Base-by-base conservation (phyloP, 37 sponge, comb jelly and placozoan species). In the Crambe crambe region DNA sequence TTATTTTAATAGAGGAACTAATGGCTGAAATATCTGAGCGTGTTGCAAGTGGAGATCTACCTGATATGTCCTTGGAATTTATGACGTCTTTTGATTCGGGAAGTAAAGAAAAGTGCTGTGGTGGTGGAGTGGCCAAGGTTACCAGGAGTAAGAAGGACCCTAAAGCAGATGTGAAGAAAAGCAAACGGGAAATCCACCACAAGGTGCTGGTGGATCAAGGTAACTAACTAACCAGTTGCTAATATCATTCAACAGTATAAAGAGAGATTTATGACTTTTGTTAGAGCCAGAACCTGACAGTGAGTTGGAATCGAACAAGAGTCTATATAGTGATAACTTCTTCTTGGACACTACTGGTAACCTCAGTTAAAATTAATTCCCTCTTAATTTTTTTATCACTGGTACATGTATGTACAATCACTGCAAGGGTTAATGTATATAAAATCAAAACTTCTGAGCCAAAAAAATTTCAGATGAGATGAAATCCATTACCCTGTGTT, bases 1-100 rank as follows among this genome's bases (percentile, higher is more conserved):
- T 10, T 18, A 39, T 9, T 54, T 6, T 20, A 3, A 31, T 67
- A 84, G 85, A 84, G 56, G 43, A 70, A 21, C 35, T 84, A 12
- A 20, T 84, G 70, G 32, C 31, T 37, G 42, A 70, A 68, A 68
- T 84, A 12, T 25, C 61, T 22, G 77, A 68, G 42, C 34, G 15
- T 20, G 85, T 84, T n/a, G 70, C 26, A 25, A 58, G 35, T 68
- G 85, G 85, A 69, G 77, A 56, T 29, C 60, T 84, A 21, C 77
- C 77, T 42, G 70, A 84, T 84, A 70, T 57, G 0, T 25, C 77
- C 31, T 30, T 65, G 70, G 51, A 63, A 42, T 8, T 17, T 12
- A 47, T 12, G 6, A 15, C 12, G 51, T 47, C 51, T 47, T 6
- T 15, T 47, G 10, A 12, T 47, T 12, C 51, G 6, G 51, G 6